Percentiles rank a stretch among this genome's conserved stretches.
phyloP scores from a whole-genome alignment of 2,797 vertebrate genomes.

The Coendou prehensilis region DNA sequence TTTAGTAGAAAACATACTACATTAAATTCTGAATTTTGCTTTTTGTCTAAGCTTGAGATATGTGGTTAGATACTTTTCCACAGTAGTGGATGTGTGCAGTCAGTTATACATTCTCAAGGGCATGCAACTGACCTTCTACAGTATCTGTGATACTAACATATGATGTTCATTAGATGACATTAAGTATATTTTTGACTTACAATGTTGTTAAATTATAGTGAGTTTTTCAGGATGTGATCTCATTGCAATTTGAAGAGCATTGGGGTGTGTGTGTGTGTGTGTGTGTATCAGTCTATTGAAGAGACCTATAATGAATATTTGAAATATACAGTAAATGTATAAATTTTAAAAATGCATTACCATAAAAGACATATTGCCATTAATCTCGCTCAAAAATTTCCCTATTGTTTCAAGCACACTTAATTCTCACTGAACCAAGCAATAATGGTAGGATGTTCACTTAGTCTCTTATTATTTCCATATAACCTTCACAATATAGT shows the following conservation, averaged over 20 bases:
- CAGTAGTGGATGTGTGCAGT: neutral
- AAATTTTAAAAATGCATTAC: neutral
- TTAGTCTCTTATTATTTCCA: neutral
- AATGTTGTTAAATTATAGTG: neutral
- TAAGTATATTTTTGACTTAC: neutral
- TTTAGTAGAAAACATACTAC: neutral
- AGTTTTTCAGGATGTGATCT: neutral
- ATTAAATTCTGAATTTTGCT: neutral
- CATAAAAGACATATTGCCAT: neutral
- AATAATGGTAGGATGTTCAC: neutral
- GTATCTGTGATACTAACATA: neutral
- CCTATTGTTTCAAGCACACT: neutral
- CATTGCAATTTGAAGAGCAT: too few species aligned
- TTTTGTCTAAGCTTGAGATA: neutral
- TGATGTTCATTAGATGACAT: neutral
- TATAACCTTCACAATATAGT: neutral
- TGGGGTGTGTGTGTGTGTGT: too few species aligned
- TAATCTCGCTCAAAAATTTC: neutral
- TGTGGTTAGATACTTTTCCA: neutral
- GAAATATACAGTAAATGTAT: neutral
- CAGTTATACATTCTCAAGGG: neutral
- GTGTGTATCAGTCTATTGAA: neutral
- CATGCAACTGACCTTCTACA: too few species aligned
- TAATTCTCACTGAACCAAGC: neutral
- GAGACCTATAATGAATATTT: neutral